These are phyloP conservation scores for Manacus vitellinus DNA, from an alignment of 2,113 vertebrate species.

Conservation along the genomic window DNA sequence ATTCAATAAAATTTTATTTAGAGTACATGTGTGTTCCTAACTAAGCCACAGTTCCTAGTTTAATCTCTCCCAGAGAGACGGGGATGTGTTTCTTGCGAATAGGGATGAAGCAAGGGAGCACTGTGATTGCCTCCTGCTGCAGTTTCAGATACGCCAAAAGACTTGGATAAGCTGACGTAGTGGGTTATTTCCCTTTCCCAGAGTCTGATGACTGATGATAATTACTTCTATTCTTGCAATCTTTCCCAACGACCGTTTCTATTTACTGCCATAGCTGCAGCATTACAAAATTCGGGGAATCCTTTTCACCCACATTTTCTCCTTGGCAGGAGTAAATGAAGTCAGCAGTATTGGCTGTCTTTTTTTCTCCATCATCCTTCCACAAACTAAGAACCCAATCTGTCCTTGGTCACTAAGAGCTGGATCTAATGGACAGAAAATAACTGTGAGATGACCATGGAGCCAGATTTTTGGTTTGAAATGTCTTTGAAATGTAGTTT, in stretches of 20 bases:
- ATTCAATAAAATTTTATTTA: neutral
- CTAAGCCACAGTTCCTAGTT: neutral
- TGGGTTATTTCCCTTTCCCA: neutral
- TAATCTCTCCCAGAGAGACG: neutral
- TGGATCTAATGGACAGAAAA: neutral
- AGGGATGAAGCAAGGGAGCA: accelerated
- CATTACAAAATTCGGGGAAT: slow-evolving; percentile 1
- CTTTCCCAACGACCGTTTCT: neutral
- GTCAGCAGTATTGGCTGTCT: neutral
- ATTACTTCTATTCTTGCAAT: neutral
- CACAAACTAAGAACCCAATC: neutral
- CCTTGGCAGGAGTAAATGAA: neutral
- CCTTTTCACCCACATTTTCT: slow-evolving; percentile 6
- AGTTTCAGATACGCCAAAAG: neutral
- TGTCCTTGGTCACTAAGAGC: neutral
- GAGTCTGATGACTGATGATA: neutral
- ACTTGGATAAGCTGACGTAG: neutral
- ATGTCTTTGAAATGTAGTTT: neutral
- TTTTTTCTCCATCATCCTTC: neutral
- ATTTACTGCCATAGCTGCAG: neutral
- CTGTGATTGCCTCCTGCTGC: neutral
- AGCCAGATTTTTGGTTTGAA: neutral
- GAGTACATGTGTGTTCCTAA: neutral
- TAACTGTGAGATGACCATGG: neutral
- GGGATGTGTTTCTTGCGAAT: accelerated